A percentile compares a stretch with the other conserved stretches of the same genome.
Conservation (phyloP, 1,140 invertebrate species). For the Microvelia longipes region DNA sequence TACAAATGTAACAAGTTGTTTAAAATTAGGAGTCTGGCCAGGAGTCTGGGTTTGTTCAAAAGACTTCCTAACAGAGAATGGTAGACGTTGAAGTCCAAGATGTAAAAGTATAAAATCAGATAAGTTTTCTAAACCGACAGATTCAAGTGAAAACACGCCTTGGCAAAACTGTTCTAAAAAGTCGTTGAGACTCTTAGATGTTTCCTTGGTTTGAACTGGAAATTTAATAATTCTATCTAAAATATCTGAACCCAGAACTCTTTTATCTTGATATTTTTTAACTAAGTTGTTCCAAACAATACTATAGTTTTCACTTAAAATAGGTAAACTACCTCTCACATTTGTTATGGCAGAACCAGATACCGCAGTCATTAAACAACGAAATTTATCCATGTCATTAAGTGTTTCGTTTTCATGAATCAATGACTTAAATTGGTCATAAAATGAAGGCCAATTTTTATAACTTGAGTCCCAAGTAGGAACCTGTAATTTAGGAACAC, state of each 20-base stretch:
- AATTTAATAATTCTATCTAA: not conserved
- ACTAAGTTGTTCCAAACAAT: not conserved
- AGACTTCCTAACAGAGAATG: not conserved
- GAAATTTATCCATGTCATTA: too few species aligned
- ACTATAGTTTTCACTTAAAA: not conserved
- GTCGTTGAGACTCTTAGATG: not conserved
- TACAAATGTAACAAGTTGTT: not conserved
- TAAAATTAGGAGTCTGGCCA: not conserved
- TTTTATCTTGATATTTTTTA: not conserved
- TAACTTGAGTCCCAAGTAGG: too few species aligned
- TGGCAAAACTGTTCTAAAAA: not conserved
- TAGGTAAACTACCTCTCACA: not conserved
- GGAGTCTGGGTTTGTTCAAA: not conserved
- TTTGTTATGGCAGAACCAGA: not conserved
- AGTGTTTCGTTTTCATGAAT: too few species aligned
- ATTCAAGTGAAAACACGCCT: not conserved
- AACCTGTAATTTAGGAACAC: too few species aligned
- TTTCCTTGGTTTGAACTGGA: not conserved
- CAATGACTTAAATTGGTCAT: too few species aligned
- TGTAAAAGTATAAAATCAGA: not conserved
- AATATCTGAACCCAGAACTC: not conserved
- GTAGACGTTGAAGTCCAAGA: not conserved
- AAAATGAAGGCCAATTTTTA: too few species aligned
- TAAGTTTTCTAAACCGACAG: not conserved
- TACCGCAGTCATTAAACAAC: not conserved